Evolutionary conservation across 2,113 vertebrate species (phyloP).

Genomic region (Nansenia antarctica): DNA sequence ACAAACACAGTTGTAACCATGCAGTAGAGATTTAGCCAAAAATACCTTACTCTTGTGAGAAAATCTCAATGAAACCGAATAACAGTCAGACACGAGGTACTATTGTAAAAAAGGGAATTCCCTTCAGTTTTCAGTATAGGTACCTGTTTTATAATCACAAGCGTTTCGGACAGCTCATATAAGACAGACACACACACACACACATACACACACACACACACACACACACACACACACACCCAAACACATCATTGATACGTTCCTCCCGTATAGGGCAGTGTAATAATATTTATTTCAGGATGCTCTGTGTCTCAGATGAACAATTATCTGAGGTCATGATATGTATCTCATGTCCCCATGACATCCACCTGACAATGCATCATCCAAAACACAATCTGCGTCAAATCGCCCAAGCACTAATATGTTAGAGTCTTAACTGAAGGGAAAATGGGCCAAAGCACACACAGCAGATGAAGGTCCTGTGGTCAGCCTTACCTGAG

Average conservation of each 20-base stretch:
- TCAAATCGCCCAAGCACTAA: background rate
- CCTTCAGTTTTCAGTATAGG: too few relatives aligned
- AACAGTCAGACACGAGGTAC: too few relatives aligned
- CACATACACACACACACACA: slow-evolving; percentile 3
- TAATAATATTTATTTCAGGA: slow-evolving; percentile 19
- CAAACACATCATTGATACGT: slow-evolving; percentile 5
- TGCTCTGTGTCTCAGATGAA: background rate
- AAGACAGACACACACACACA: background rate
- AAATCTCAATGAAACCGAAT: too few relatives aligned
- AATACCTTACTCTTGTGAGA: too few relatives aligned
- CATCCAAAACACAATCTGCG: slow-evolving; percentile 16
- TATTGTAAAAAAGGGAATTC: background rate
- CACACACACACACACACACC: slow-evolving; percentile 12
- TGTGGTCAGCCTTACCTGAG: slow-evolving; percentile 54
- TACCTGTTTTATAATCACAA: too few relatives aligned
- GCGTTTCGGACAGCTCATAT: too few relatives aligned
- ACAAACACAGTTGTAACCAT: slow-evolving; percentile 18
- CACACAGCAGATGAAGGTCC: background rate
- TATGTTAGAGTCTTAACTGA: background rate
- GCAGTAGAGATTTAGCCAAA: background rate
- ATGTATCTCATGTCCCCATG: slow-evolving; percentile 13
- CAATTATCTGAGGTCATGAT: background rate
- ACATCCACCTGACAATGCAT: background rate
- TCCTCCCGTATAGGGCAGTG: background rate
- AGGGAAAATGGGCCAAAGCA: background rate